Evolutionary conservation across 2,888 invertebrate genomes (phyloP), one percentile per base, ranked within the genome.

Genomic region (Heteromyza rotundicornis): DNA sequence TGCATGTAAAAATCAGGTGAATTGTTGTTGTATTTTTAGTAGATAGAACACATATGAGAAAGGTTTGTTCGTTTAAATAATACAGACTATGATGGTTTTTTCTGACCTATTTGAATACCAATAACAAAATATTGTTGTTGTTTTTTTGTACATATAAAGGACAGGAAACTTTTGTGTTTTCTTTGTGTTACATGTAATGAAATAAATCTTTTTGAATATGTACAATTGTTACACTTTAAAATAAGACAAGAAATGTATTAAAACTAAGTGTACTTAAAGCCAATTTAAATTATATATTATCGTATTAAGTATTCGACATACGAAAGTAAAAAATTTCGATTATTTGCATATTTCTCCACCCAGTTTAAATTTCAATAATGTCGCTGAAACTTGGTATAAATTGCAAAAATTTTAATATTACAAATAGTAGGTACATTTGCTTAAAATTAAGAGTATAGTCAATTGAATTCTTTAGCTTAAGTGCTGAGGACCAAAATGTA

Each of bases 271-370:
- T 16, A 14, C 20, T 19, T 7, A 53, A 53, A 53, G 32, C 53
- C 53, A 52, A 40, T 59, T 22, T 47, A 47, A 47, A 53, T 23
- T 23, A 51, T 12, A 51, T 40, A 56, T 20, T 10, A 44, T 23
- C 22, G 52, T 54, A 49, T 49, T 44, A 20, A n/a, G 3, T 24
- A 22, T 50, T 35, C 19, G 16, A n/a, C 16, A 10, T n/a, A 40
- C 16, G 40, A 40, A 40, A 40, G 40, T 40, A 40, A 40, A n/a
- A n/a, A 17, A 19, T 47, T 19, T 47, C 7, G 47, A 40, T n/a
- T 47, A 47, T 47, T 65, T 65, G 70, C 71, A 75, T 73, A 76
- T 79, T 80, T 79, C 82, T 82, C 82, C 82, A 82, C 82, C 82
- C 82, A 82, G 72, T 80, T 82, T 81, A 70, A 68, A 67, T 63